phyloP scores from a whole-genome alignment of 2,888 invertebrate genomes.

The Eugnorisma glareosa region DNA sequence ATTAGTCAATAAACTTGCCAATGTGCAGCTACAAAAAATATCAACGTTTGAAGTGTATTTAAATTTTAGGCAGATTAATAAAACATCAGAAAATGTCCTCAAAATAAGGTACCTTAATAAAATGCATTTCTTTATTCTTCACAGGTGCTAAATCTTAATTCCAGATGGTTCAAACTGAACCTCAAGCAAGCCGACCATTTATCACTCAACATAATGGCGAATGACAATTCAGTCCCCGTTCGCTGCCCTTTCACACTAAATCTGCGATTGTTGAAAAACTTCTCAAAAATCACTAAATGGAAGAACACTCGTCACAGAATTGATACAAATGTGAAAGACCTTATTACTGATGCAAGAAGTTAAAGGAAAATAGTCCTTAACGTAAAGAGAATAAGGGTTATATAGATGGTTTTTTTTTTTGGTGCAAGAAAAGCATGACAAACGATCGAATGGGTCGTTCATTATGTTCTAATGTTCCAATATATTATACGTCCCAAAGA shows the following conservation, averaged over 20 bases:
- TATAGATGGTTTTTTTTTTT: slow-evolving; percentile 40
- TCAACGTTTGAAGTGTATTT: neutral
- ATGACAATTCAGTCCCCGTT: slow-evolving; percentile 73
- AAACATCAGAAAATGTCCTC: neutral
- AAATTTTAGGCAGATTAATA: neutral
- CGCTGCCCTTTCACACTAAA: slow-evolving; percentile 74
- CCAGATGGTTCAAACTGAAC: slow-evolving; percentile 59
- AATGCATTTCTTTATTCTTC: neutral
- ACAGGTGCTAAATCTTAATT: slow-evolving; percentile 35
- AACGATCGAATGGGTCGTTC: slow-evolving; percentile 84
- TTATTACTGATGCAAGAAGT: neutral
- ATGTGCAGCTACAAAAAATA: neutral
- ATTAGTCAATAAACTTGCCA: neutral
- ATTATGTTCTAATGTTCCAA: slow-evolving; percentile 88
- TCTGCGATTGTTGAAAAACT: slow-evolving; percentile 74
- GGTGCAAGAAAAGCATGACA: slow-evolving; percentile 82
- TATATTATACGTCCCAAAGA: slow-evolving; percentile 87
- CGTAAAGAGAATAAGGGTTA: slow-evolving; percentile 7
- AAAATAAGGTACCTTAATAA: neutral
- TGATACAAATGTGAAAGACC: slow-evolving; percentile 65
- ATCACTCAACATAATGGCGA: slow-evolving; percentile 70
- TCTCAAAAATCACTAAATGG: slow-evolving; percentile 72
- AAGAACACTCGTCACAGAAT: slow-evolving; percentile 75
- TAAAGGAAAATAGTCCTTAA: slow-evolving; percentile 57
- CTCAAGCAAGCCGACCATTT: slow-evolving; percentile 64